Evolutionary conservation across 2,797 vertebrate genomes (phyloP), one percentile per base, ranked within the genome.

Genomic region (Sebastes alutus): DNA sequence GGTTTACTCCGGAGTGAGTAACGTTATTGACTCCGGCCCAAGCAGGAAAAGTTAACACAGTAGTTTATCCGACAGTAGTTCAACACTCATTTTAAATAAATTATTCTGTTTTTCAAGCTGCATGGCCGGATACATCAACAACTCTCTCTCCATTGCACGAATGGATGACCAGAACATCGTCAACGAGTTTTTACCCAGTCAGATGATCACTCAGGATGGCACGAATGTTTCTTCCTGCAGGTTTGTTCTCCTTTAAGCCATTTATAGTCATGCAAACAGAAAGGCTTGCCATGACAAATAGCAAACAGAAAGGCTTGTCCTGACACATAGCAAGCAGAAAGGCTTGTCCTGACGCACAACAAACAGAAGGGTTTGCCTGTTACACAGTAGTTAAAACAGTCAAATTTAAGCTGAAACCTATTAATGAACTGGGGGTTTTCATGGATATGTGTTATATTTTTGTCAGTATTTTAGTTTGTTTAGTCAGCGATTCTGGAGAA

Each of bases 71-170:
- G 3, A 38, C 35, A 38, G 35, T 38, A 38, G 35, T 13, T 38
- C 16, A 61, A 42, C 1, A 29, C 9, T 76, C 5, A 7, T 6
- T 66, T 59, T 33, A 0, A 0, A 38, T 54, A 62, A 3, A 4
- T 64, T 49, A 0, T 30, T 58, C n/a, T 73, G 9, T 23, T 76
- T 75, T 69, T 23, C 0, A 88, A 99, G 98, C 89, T 99, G 98
- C 92, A 96, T 97, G 92, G 91, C 75, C 0, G 97, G 97, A 9
- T 99, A 99, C 77, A 94, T 99, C 91, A 97, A 97, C 94, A 94
- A 97, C 94, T 97, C 97, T 38, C 96, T 99, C 9, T 98, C 98
- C 0, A 23, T 93, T 16, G 97, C 97, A 78, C 73, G 46, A 42
- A 78, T 95, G 77, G 87, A 63, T 55, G 89, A 97, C 88, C 91